Evolutionary conservation across 1,140 invertebrate species (phyloP).

Genomic region (Habropoda laboriosa): DNA sequence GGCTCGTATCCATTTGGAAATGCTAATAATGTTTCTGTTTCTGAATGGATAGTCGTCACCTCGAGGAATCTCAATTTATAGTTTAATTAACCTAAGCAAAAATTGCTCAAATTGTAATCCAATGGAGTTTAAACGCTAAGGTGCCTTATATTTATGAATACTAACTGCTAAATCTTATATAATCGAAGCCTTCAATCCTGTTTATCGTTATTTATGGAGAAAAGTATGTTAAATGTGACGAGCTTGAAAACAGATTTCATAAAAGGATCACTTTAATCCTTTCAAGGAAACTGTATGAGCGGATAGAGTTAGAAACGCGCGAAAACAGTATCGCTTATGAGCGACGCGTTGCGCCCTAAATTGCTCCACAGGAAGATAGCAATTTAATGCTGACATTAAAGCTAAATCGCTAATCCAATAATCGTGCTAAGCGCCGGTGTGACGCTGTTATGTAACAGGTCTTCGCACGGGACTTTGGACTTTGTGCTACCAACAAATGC

Average conservation of each 20-base stretch:
- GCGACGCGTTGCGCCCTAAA: constrained; percentile 40
- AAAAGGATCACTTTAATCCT: background rate
- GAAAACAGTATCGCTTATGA: constrained; percentile 33
- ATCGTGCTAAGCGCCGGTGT: constrained; percentile 72
- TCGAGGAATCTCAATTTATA: background rate
- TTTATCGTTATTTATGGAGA: background rate
- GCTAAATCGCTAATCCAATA: constrained; percentile 67
- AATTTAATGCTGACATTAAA: constrained; percentile 56
- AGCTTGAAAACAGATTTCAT: background rate
- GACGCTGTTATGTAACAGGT: constrained; percentile 75
- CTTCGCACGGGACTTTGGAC: constrained; percentile 76
- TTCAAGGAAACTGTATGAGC: background rate
- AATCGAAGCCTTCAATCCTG: background rate
- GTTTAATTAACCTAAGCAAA: background rate
- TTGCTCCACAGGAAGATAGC: constrained; percentile 44
- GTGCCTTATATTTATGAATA: background rate
- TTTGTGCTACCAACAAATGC: constrained; percentile 73
- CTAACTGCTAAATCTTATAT: background rate
- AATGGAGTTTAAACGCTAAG: background rate
- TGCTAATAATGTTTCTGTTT: background rate
- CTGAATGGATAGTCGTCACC: background rate
- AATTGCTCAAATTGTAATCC: background rate
- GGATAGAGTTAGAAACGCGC: constrained; percentile 18
- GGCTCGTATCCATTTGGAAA: background rate
- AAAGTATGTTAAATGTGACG: background rate